These are phyloP conservation scores for Trachemys scripta DNA, from an alignment of 2,113 vertebrate genomes.

Conservation along the genomic window DNA sequence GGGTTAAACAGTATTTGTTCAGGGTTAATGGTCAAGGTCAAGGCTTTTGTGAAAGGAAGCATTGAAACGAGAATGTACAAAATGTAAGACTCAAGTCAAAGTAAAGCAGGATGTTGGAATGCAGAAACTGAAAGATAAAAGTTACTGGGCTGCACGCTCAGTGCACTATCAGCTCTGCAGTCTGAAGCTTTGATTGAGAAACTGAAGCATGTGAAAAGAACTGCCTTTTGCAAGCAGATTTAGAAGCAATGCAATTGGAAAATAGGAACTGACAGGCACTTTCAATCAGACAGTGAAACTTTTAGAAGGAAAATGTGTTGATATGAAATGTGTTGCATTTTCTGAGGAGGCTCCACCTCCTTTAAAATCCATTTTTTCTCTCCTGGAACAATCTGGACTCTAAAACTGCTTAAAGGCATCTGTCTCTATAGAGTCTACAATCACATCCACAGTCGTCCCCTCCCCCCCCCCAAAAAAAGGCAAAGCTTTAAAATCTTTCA, in stretches of 20 bases:
- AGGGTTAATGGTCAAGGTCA: background rate
- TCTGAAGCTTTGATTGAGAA: background rate
- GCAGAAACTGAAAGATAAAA: background rate
- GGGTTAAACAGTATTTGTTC: background rate
- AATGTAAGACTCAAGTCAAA: background rate
- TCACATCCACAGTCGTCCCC: background rate
- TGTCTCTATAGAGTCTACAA: background rate
- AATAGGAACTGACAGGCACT: background rate
- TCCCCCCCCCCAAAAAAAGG: background rate
- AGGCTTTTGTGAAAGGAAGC: background rate
- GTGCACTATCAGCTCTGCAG: background rate
- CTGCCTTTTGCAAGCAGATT: background rate
- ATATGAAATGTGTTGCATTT: background rate
- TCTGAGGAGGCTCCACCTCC: background rate
- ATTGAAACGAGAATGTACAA: background rate
- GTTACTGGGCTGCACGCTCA: background rate
- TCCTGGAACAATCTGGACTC: background rate
- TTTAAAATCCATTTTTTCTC: background rate
- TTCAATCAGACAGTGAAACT: background rate
- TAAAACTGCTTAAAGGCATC: background rate
- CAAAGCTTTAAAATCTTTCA: background rate
- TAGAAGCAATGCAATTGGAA: background rate
- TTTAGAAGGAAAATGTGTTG: background rate
- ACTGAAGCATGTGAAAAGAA: background rate
- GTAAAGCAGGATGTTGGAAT: background rate